Evolutionary conservation across 2,113 vertebrate species (phyloP).

Genomic region (Mystacornis crossleyi): DNA sequence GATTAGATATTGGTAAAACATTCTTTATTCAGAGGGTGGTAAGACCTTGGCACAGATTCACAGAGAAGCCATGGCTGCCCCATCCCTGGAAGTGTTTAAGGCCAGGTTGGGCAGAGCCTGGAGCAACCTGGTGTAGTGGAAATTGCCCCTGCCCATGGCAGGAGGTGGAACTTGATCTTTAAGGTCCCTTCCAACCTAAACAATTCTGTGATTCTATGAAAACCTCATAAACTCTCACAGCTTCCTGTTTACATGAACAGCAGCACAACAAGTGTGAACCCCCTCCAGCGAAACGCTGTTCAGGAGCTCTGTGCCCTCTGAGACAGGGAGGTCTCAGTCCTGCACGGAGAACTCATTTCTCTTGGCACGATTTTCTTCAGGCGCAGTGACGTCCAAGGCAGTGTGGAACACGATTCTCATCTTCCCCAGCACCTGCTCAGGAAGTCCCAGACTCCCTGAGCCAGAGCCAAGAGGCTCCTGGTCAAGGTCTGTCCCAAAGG

Average conservation of each 20-base stretch:
- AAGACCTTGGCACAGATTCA: background rate
- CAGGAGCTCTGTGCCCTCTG: background rate
- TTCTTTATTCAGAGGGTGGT: background rate
- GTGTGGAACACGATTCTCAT: background rate
- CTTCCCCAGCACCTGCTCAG: background rate
- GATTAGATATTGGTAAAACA: background rate
- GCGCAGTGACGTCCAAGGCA: background rate
- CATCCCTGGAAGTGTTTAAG: background rate
- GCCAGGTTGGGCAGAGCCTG: background rate
- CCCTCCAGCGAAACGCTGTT: background rate
- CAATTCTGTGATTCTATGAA: background rate
- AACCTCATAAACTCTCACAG: background rate
- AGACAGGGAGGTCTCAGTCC: background rate
- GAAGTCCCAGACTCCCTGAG: background rate
- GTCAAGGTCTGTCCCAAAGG: background rate
- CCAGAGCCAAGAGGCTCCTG: background rate
- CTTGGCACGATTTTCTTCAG: background rate
- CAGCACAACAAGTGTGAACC: background rate
- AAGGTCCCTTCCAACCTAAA: background rate
- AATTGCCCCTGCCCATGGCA: background rate
- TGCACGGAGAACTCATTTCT: background rate
- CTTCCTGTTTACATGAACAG: rapidly evolving
- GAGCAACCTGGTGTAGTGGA: background rate
- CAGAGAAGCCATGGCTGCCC: background rate
- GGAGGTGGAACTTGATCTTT: background rate